These are phyloP conservation scores for Sus scrofa DNA, from an alignment of 2,113 vertebrate species.

Conservation along the genomic window DNA sequence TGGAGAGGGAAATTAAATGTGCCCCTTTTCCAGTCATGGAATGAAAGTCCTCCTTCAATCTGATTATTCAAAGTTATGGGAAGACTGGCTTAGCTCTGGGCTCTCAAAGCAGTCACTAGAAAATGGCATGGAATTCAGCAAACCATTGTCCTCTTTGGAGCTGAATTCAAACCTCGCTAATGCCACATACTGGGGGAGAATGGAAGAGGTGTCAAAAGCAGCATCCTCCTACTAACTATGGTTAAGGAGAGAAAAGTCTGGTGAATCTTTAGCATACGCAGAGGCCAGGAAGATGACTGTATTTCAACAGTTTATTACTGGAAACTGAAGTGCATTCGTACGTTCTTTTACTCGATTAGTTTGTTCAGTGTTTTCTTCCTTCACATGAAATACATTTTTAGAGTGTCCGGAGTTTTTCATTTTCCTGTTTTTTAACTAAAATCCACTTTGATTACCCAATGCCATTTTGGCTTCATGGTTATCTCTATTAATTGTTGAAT, in stretches of 20 bases:
- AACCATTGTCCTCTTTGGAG: background rate
- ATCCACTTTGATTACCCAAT: background rate
- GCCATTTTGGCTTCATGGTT: background rate
- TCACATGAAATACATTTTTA: conserved; percentile 22
- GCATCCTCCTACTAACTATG: background rate
- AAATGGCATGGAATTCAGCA: background rate
- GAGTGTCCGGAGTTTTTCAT: background rate
- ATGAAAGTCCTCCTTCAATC: background rate
- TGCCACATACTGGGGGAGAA: background rate
- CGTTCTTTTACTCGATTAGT: conserved; percentile 36
- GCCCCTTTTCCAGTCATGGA: background rate
- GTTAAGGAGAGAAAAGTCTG: background rate
- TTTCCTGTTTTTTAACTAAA: conserved; percentile 27
- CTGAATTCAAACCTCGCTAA: background rate
- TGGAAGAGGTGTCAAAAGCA: background rate
- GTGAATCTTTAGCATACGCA: background rate
- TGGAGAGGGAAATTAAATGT: background rate
- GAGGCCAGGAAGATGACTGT: background rate
- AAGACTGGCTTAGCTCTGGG: background rate
- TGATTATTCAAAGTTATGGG: background rate
- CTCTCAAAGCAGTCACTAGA: background rate
- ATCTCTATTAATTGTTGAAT: background rate
- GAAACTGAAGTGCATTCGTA: background rate
- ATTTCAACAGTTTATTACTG: background rate
- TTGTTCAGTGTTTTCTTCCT: conserved; percentile 28